Base-by-base conservation (phyloP, 2,888 invertebrate species). In the Zootermopsis nevadensis region DNA sequence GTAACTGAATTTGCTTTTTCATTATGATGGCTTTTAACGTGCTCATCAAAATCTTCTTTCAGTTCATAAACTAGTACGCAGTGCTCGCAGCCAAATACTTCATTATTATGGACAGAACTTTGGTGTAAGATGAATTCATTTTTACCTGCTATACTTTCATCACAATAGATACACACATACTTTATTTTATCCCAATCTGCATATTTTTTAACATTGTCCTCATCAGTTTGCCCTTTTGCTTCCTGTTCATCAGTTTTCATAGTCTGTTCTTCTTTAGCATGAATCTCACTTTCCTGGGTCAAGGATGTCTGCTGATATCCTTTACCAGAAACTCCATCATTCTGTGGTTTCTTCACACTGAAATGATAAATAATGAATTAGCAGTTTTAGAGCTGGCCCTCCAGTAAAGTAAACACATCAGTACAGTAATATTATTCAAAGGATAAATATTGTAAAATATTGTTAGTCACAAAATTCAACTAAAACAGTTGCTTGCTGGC, bases 71-170 rank as follows among this genome's bases (percentile, higher is more conserved):
- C 53, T 22, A 77, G 48, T 53, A 83, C 82, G 74, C 85, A 85
- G 30, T 80, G 74, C 15, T 77, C 81, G 77, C 85, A 85, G 77
- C 81, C 81, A 60, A 84, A 84, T 24, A 85, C 85, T 35, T 82
- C 66, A 67, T 81, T 66, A 30, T 81, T 33, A 69, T 85, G 85
- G 33, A 55, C 83, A 31, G 77, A 74, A 27, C 74, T 69, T 55
- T 84, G 85, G 67, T 85, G 85, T 24, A 74, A 35, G 33, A 83
- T 76, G 55, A 85, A 84, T 22, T 82, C 66, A 15, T 79, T 77
- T 53, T 67, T 82, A 19, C 84, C 83, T 12, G 80, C 72, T 72
- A 85, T 67, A 27, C 24, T 55, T 42, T 76, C 80, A 1, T 83
- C 77, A 80, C 85, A 85, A 35, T 82, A 82, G 19, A 69, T 67